Percentiles rank a stretch among this genome's conserved stretches.
phyloP scores from a whole-genome alignment of 2,888 invertebrate species.

The Andrena chrysosceles region DNA sequence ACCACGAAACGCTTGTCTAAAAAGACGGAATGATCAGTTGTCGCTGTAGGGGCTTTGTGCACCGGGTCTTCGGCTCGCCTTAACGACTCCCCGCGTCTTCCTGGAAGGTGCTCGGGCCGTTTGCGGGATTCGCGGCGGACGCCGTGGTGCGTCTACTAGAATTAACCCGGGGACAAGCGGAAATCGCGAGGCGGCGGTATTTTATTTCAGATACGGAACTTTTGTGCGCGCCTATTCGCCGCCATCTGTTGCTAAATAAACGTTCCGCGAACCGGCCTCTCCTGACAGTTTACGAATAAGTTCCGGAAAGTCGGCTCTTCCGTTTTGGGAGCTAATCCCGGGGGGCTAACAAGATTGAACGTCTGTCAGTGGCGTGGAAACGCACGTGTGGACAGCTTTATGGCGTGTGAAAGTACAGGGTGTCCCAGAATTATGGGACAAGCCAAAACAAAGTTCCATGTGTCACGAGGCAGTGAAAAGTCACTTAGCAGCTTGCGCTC shows the following conservation, averaged over 20 bases:
- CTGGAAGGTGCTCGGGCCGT: conserved; percentile 4
- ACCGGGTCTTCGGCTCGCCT: not conserved
- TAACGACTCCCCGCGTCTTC: conserved; percentile 14
- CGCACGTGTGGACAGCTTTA: conserved; percentile 80
- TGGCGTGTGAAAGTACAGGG: conserved; percentile 79
- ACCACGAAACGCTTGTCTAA: conserved; percentile 19
- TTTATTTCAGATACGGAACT: not conserved
- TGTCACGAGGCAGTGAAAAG: not conserved
- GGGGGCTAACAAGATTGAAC: conserved; percentile 55
- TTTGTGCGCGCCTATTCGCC: not conserved
- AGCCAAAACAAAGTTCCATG: not conserved
- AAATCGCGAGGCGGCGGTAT: not conserved
- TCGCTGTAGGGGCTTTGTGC: not conserved
- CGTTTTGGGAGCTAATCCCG: conserved; percentile 43
- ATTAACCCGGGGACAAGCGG: not conserved
- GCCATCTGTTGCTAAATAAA: conserved; percentile 55
- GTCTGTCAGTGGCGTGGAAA: conserved; percentile 58
- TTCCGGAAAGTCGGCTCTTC: conserved; percentile 61
- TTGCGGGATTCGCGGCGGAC: conserved; percentile 18
- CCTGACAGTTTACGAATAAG: conserved; percentile 57
- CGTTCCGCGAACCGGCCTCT: conserved; percentile 37
- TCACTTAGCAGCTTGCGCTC: too few species aligned
- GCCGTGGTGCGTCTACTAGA: too few species aligned
- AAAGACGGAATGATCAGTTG: conserved; percentile 2
- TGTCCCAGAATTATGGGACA: not conserved